Base-by-base conservation (phyloP, 2,113 vertebrate species). In the Pampusana beccarii region DNA sequence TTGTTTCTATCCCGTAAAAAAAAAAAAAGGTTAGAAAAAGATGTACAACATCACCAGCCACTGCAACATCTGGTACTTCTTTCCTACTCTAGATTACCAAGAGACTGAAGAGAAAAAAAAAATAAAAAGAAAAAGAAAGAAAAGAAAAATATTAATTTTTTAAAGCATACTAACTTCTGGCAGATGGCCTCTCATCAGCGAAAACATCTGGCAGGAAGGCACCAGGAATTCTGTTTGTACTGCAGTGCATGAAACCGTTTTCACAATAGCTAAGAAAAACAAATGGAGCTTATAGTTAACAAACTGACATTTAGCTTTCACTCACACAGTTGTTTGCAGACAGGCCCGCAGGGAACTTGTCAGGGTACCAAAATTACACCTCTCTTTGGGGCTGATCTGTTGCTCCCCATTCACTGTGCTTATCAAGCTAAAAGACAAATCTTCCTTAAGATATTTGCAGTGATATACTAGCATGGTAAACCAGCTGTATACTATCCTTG, bases 211-310 rank as follows among this genome's bases (percentile, higher is more conserved):
- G 93, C 60, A 98, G 72, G 94, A 98, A 97, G 77, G 86, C 95
- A 50, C 98, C 98, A 0, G 97, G 96, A 88, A 53, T 54, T 81
- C 95, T 96, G 7, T 95, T 98, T 7, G 93, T 95, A 75, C 95
- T 98, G 70, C 99, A 99, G 88, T 95, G 98, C 99, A 99, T 99
- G 83, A 97, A 92, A 34, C 98, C 99, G 1, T 98, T 96, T 92
- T 99, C 98, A 74, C 98, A 99, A 95, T 98, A 98, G 96, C 99
- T 99, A 92, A 42, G 70, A 84, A 93, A 88, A 94, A 58, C 29
- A 90, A 89, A 87, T 4, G 91, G 48, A 70, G 16, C 5, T 71
- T 83, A 16, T 60, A 61, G 50, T 93, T 95, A 93, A 95, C 44
- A 5, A 88, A 91, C 53, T 46, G 28, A 69, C 86, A 88, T 70